Percentiles rank a stretch among this genome's conserved stretches.
phyloP scores from a whole-genome alignment of 2,888 invertebrate species.

The Mesochorus sp. region DNA sequence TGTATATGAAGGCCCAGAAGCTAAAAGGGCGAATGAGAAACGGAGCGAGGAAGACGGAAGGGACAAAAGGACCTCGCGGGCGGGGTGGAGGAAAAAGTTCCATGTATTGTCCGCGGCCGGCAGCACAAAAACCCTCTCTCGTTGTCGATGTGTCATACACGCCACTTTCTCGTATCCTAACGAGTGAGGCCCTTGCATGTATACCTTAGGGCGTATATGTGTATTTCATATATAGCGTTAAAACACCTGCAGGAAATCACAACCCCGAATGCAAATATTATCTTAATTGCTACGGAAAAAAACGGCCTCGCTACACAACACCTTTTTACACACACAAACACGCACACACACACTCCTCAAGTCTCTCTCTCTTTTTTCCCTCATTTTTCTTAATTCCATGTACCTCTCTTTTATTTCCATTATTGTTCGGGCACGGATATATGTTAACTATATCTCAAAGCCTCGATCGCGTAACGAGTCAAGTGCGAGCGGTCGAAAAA shows the following conservation, averaged over 20 bases:
- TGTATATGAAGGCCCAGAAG: background rate
- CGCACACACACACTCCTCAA: slow-evolving; percentile 39
- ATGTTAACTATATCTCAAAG: slow-evolving; percentile 21
- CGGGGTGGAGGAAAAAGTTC: background rate
- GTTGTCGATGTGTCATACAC: slow-evolving; percentile 78
- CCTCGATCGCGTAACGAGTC: slow-evolving; percentile 53
- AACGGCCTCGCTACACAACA: slow-evolving; percentile 32
- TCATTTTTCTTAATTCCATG: slow-evolving; percentile 20
- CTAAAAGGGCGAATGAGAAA: slow-evolving; percentile 24
- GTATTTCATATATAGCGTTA: slow-evolving; percentile 49
- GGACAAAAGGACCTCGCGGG: slow-evolving; percentile 6
- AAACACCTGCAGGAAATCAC: slow-evolving; percentile 82
- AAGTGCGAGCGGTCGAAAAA: slow-evolving; percentile 43
- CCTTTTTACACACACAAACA: slow-evolving; percentile 13
- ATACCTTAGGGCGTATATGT: too few species aligned
- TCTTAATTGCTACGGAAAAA: slow-evolving; percentile 78
- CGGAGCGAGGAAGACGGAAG: slow-evolving; percentile 18
- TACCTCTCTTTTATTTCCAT: slow-evolving; percentile 1
- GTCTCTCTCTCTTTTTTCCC: slow-evolving; percentile 32
- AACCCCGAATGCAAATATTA: slow-evolving; percentile 81
- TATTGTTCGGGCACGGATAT: background rate
- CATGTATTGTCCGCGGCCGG: slow-evolving; percentile 30
- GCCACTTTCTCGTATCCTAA: slow-evolving; percentile 74
- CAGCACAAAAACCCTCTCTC: slow-evolving; percentile 63
- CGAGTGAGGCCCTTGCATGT: slow-evolving; percentile 69